Evolutionary conservation across 37 sponge, comb jelly and placozoan genomes (phyloP), one percentile per base, ranked within the genome.

Genomic region (Chondrilla cf. caribensis): DNA sequence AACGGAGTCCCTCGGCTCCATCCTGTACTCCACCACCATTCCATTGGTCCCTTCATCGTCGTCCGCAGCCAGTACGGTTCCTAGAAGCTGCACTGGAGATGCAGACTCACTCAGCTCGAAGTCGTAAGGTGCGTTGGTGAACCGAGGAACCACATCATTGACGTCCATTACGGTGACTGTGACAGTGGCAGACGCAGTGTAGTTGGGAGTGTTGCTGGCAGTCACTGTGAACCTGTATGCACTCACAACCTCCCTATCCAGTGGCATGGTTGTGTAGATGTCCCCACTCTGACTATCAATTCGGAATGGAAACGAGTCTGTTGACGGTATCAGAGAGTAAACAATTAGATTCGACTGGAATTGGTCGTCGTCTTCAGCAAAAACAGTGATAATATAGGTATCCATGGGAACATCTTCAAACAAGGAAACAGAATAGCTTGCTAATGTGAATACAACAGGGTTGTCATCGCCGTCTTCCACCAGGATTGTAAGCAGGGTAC

Each of bases 71-170:
- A 28, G 19, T 11, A 82, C 70, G 40, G 72, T 42, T 24, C 51
- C 51, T 5, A 82, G 26, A 19, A 67, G 44, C 8, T 5, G 0
- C 8, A 38, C 33, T 24, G 31, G 32, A 24, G 71, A 31, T 8
- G 51, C 32, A 24, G 51, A 25, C 25, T 82, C 83, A 6, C 24
- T 3, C 21, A 73, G 1, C 0, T 73, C 24, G 19, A 73, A 37
- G n/a, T 21, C 41, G 40, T 86, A 89, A 0, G 86, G 86, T 0
- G 44, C 76, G 15, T 38, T 17, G 55, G 33, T 24, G 40, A 94
- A 86, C 39, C 81, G 2, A 22, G 94, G 94, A 0, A 76, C 26
- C 28, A 85, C 87, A 60, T 94, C 94, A 73, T 94, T 94, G 17
- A 83, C 67, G 60, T 93, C 89, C 11, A 31, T 33, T 4, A 86